These are phyloP conservation scores for Wiebesia pumilae DNA, from an alignment of 1,140 invertebrate species.

Conservation along the genomic window DNA sequence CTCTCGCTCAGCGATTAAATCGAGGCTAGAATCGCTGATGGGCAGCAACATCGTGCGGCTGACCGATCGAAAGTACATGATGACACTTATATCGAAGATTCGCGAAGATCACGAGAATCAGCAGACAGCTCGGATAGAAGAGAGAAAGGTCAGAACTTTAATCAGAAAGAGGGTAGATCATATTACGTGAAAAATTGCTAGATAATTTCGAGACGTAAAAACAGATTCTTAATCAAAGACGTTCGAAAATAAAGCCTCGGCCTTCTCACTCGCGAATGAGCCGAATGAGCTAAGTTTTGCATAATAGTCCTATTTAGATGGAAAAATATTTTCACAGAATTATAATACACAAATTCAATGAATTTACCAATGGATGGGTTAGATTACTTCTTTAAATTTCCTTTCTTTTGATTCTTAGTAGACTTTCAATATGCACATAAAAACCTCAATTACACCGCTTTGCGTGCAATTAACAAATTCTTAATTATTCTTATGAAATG, in stretches of 20 bases:
- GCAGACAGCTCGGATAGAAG: conserved; percentile 78
- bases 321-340: too few species aligned
- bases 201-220: neutral
- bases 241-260: too few species aligned
- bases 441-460: too few species aligned
- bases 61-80: conserved; percentile 81
- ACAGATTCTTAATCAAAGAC: too few species aligned
- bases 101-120: conserved; percentile 78
- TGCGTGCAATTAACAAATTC: too few species aligned
- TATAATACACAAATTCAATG: neutral
- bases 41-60: conserved; percentile 79
- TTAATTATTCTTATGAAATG: too few species aligned
- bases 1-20: conserved; percentile 75
- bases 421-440: too few species aligned
- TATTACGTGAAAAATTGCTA: neutral
- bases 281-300: too few species aligned
- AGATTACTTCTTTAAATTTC: too few species aligned
- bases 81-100: conserved; percentile 77
- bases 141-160: conserved; percentile 75
- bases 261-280: too few species aligned
- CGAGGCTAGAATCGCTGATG: conserved; percentile 79
- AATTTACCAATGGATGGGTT: neutral
- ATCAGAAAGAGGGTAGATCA: neutral
- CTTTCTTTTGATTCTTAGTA: too few species aligned
- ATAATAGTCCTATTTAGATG: too few species aligned